These are phyloP conservation scores for Lordiphosa stackelbergi DNA, from an alignment of 1,140 invertebrate genomes.

Conservation along the genomic window DNA sequence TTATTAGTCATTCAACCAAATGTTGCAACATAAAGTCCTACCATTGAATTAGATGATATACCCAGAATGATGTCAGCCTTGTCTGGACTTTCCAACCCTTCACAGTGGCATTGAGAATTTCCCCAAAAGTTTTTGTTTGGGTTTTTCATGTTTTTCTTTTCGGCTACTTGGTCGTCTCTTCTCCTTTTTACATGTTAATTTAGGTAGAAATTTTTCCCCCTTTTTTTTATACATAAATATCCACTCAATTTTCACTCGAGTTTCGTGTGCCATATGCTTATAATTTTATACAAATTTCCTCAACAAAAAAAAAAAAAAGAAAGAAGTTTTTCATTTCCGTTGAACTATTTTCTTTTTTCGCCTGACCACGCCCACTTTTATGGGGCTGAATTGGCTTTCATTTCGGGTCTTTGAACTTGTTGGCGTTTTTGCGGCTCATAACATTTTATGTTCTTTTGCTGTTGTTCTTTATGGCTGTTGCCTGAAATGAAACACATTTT, in stretches of 20 bases:
- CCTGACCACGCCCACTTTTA: slow-evolving; percentile 21
- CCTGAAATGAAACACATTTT: slow-evolving; percentile 64
- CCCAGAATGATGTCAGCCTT: slow-evolving; percentile 37
- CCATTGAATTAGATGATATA: slow-evolving; percentile 23
- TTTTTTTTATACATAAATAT: slow-evolving; percentile 24
- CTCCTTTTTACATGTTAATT: slow-evolving; percentile 48
- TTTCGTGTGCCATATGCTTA: slow-evolving; percentile 50
- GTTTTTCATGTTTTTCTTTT: slow-evolving; percentile 15
- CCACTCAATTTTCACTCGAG: slow-evolving; percentile 30
- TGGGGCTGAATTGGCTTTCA: slow-evolving; percentile 7
- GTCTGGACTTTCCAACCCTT: slow-evolving; percentile 23
- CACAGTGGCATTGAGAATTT: slow-evolving; percentile 38
- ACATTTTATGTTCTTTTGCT: slow-evolving; percentile 52
- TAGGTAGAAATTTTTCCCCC: slow-evolving; percentile 33
- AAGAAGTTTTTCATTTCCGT: slow-evolving; percentile 65
- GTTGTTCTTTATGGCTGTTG: slow-evolving; percentile 44
- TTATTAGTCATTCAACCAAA: slow-evolving; percentile 59
- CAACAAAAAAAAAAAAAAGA: slow-evolving; percentile 11
- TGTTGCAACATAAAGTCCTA: slow-evolving; percentile 50
- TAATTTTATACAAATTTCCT: slow-evolving; percentile 40
- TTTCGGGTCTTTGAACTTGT: slow-evolving; percentile 61
- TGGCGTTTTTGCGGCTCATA: slow-evolving; percentile 63
- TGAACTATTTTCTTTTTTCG: slow-evolving; percentile 50
- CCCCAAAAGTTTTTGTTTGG: slow-evolving; percentile 35
- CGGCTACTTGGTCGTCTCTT: background rate